Base-by-base conservation (phyloP, 2,888 invertebrate species). In the Lapara coniferarum region DNA sequence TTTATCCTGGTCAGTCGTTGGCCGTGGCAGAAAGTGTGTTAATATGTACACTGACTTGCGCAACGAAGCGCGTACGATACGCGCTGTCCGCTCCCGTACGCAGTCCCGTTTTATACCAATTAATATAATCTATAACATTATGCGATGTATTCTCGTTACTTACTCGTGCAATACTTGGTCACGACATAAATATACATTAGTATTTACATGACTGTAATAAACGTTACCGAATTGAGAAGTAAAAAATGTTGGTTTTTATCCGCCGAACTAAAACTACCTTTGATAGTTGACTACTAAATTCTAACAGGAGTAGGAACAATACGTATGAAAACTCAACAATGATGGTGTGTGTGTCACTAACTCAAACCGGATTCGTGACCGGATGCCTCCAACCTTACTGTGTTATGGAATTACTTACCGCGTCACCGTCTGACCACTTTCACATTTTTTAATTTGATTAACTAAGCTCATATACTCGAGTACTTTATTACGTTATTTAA, bases 11-110 rank as follows among this genome's bases (percentile, higher is more conserved):
- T 85, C 85, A 85, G 84, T 77, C 76, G 80, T 81, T 80, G 79
- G 72, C 71, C 69, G 71, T 77, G 78, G 79, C 89, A 86, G 89
- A 92, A 92, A 91, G 91, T 92, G 89, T 91, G 92, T 84, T 90
- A 91, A 86, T 84, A 84, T 84, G 82, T 86, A 82, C 85, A 82
- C 80, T 83, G 80, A 81, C 86, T 83, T 89, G 85, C 84, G 84
- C 91, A 89, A 82, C 89, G 82, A 81, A 88, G 85, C 90, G 88
- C 81, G 77, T 76, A 85, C 83, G 88, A 86, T 84, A 88, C 89
- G 89, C 89, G 81, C 87, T 78, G 73, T 73, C 71, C 71, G 70
- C 68, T 85, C 87, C 88, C 85, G 84, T 81, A 75, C 73, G 71
- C 71, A 75, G 80, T 89, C 89, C 89, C 90, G 90, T 90, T 90